These are phyloP conservation scores for Jordanella pulchra DNA, from an alignment of 2,797 vertebrate genomes.

Conservation along the genomic window DNA sequence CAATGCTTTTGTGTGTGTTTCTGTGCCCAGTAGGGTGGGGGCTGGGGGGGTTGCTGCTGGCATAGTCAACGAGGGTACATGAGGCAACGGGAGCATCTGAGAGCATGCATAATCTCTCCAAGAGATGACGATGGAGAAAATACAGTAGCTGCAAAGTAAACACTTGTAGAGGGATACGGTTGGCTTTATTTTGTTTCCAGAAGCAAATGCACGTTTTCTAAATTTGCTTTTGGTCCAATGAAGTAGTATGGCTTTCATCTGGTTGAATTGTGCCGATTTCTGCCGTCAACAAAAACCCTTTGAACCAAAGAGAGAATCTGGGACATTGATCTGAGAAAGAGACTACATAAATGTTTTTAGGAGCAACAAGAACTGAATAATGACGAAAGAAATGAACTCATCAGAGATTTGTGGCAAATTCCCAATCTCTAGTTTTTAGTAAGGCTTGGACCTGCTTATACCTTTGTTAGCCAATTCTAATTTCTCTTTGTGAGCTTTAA, in stretches of 20 bases:
- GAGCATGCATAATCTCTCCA: slow-evolving; percentile 53
- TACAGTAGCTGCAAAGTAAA: slow-evolving; percentile 24
- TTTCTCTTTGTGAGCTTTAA: background rate
- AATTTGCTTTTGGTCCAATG: background rate
- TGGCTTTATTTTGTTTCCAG: background rate
- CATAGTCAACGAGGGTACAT: slow-evolving; percentile 48
- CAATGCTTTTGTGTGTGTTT: slow-evolving; percentile 17
- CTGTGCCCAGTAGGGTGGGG: slow-evolving; percentile 10
- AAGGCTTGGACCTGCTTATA: background rate
- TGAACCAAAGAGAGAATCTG: background rate
- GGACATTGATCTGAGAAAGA: background rate
- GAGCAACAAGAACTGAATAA: background rate
- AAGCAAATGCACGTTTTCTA: background rate
- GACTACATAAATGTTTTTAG: background rate
- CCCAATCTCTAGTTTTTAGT: background rate
- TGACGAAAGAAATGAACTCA: background rate
- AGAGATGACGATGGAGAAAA: slow-evolving; percentile 59
- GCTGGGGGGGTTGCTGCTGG: background rate
- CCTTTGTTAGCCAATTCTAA: background rate
- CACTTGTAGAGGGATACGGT: slow-evolving; percentile 4
- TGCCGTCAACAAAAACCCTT: background rate
- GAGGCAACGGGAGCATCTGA: slow-evolving; percentile 61
- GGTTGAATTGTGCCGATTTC: background rate
- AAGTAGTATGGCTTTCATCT: background rate
- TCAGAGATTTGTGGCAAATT: background rate